phyloP scores from a whole-genome alignment of 2,888 invertebrate species.

The Lamproptera curius region DNA sequence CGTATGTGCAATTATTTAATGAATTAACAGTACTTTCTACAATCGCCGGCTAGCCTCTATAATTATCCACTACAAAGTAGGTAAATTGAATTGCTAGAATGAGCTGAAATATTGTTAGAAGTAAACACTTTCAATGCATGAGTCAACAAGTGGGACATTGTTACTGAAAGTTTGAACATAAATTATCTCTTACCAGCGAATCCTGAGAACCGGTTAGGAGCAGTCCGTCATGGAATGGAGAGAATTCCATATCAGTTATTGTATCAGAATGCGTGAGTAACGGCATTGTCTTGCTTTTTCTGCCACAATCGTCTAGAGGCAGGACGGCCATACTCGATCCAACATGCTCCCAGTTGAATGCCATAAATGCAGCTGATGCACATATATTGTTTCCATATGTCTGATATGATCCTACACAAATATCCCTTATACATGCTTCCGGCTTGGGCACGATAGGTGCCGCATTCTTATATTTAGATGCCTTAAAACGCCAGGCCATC shows the following conservation, averaged over 20 bases:
- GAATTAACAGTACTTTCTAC: constrained; percentile 15
- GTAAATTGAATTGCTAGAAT: constrained; percentile 17
- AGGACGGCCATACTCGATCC: constrained; percentile 94
- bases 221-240: constrained; percentile 95
- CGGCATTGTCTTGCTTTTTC: constrained; percentile 93
- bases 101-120: constrained; percentile 32
- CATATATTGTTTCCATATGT: constrained; percentile 97
- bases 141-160: constrained; percentile 33
- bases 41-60: constrained; percentile 7
- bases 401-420: constrained; percentile 94
- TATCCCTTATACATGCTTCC: constrained; percentile 92
- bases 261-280: constrained; percentile 91
- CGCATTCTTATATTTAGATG: constrained; percentile 99
- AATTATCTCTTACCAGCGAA: constrained; percentile 80
- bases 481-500: constrained; percentile 98
- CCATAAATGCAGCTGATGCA: constrained; percentile 95
- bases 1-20: background rate
- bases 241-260: constrained; percentile 96
- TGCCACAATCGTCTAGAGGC: constrained; percentile 91
- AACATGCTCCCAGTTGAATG: constrained; percentile 96
- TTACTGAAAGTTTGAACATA: constrained; percentile 18
- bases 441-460: constrained; percentile 97
- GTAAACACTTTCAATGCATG: constrained; percentile 29
- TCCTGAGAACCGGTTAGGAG: constrained; percentile 94
- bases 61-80: constrained; percentile 6